Evolutionary conservation across 2,797 vertebrate genomes (phyloP).

Genomic region (Furcifer pardalis): DNA sequence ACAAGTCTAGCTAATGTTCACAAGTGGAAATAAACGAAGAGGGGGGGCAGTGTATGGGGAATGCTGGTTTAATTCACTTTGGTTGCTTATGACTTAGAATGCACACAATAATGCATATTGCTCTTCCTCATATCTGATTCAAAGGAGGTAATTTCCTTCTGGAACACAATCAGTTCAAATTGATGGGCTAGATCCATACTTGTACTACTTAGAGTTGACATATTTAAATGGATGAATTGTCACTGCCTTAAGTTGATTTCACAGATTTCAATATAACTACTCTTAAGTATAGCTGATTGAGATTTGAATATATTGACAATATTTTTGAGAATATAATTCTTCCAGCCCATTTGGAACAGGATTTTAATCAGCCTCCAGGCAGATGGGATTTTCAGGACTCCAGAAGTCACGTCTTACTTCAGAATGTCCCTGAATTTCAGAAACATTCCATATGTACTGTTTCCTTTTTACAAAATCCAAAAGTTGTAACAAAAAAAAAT

Average conservation of each 20-base stretch:
- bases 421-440: too few species aligned
- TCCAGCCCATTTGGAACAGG: conserved; percentile 9
- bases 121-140: conserved; percentile 33
- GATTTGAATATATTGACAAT: conserved; percentile 40
- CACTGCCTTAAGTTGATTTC: background rate
- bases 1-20: conserved; percentile 60
- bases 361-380: background rate
- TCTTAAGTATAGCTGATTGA: background rate
- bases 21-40: conserved; percentile 69
- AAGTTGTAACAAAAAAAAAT: too few species aligned
- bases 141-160: background rate
- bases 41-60: conserved; percentile 26
- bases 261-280: background rate
- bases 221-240: background rate
- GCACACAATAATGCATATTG: conserved; percentile 62
- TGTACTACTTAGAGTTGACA: background rate
- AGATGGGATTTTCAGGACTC: too few species aligned
- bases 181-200: too few species aligned
- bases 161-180: background rate
- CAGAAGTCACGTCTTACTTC: too few species aligned
- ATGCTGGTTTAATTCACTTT: conserved; percentile 74
- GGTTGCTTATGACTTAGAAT: conserved; percentile 68
- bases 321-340: conserved; percentile 50
- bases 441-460: too few species aligned
- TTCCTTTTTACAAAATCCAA: too few species aligned